phyloP scores from a whole-genome alignment of 2,797 vertebrate genomes.

The Cynodonichthys magdalenae region DNA sequence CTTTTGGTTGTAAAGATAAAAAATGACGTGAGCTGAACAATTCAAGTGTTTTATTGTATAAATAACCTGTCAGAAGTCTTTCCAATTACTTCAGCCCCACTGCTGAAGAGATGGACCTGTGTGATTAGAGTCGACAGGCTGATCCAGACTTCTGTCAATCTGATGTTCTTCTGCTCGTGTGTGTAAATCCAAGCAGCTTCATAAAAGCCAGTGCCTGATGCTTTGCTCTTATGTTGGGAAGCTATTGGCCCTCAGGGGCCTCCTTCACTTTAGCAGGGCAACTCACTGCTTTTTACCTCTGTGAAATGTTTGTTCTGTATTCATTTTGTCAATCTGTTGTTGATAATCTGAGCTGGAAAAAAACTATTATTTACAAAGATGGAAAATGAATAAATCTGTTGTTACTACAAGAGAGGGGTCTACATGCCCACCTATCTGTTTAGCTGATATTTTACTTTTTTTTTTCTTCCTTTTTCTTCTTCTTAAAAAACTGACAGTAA shows the following conservation, averaged over 20 bases:
- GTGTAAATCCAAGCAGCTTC: conserved; percentile 67
- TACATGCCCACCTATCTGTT: too few relatives aligned
- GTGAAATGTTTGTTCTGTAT: background rate
- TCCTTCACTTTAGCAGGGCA: conserved; percentile 42
- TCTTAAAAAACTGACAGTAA: too few relatives aligned
- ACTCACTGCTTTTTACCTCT: conserved; percentile 12
- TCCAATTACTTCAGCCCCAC: background rate
- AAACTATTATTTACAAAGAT: too few relatives aligned
- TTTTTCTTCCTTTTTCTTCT: too few relatives aligned
- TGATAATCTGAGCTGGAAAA: background rate
- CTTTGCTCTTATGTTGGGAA: conserved; percentile 53
- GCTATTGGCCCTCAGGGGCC: conserved; percentile 53
- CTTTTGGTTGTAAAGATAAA: background rate
- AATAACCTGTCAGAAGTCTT: conserved; percentile 1
- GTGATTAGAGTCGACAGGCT: conserved; percentile 80
- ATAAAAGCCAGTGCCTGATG: conserved; percentile 42
- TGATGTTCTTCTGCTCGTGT: conserved; percentile 77
- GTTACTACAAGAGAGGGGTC: too few relatives aligned
- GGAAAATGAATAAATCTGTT: too few relatives aligned
- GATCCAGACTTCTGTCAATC: conserved; percentile 74
- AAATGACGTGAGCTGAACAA: too few relatives aligned
- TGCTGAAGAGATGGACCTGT: conserved; percentile 64
- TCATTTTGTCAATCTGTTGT: background rate
- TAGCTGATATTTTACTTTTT: too few relatives aligned
- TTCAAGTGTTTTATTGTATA: background rate